Evolutionary conservation across 2,888 invertebrate species (phyloP), one percentile per base, ranked within the genome.

Genomic region (Synergus umbraculus): DNA sequence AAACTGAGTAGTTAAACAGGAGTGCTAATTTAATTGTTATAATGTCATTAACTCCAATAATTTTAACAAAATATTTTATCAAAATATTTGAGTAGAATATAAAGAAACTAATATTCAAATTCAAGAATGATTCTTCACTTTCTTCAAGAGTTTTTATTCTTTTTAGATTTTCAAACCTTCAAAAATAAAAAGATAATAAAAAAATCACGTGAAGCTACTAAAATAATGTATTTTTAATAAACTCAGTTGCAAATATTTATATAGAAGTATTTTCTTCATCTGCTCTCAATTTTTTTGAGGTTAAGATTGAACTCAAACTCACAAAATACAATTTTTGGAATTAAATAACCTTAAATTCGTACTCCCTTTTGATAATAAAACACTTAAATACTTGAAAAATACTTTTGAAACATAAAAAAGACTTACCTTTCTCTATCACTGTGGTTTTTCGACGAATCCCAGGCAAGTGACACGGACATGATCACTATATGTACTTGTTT

Each of bases 391-490:
- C 46, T 9, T 49, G 8, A 67, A 58, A 10, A 60, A 66, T 43
- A n/a, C 41, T 44, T 43, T 49, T 44, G 2, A 18, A 43, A 44
- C 13, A 22, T 78, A 73, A 80, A 78, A 92, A 92, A 67, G 93
- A 78, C 41, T 84, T 91, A 96, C 96, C 96, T 94, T 93, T 96
- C 96, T 85, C 94, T 93, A 86, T 98, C 97, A 87, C 95, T 96
- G 89, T 97, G 96, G 83, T 95, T 96, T 91, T 96, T 97, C 82
- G 95, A 95, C 10, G 96, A 94, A 90, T 93, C 94, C 95, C 95
- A 96, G 79, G 94, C 85, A 49, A 86, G 85, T 85, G 90, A 89
- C 91, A 91, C 91, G 85, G 90, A 89, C 91, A 91, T 91, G 85
- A 85, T 87, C 81, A 78, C 63, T 22, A 22, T 22, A 22, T 22